Conservation (phyloP, 1,140 invertebrate genomes). For the Ips typographus region DNA sequence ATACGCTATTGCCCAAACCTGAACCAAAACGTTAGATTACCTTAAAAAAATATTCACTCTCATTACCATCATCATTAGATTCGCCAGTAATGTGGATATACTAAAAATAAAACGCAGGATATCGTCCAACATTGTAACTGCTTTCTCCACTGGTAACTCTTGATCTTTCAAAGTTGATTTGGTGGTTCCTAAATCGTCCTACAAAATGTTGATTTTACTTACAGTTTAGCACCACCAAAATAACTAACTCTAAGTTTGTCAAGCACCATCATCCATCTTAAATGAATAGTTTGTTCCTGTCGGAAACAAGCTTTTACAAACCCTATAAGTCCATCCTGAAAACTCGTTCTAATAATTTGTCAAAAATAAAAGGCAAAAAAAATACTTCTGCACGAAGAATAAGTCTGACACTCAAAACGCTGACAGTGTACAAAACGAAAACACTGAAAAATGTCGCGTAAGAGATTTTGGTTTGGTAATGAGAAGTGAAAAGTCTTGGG, state of each 20-base stretch:
- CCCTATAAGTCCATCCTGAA: neutral
- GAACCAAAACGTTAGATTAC: slow-evolving; percentile 3
- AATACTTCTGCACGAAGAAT: slow-evolving; percentile 8
- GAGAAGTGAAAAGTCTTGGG: slow-evolving; percentile 9
- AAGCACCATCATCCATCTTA: neutral
- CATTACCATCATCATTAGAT: slow-evolving; percentile 30
- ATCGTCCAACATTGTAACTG: neutral
- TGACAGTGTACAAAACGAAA: slow-evolving; percentile 3
- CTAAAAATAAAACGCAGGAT: slow-evolving; percentile 7
- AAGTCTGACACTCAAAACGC: neutral
- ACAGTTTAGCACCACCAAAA: neutral
- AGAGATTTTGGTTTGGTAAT: neutral
- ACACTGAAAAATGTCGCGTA: neutral
- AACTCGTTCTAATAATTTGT: neutral
- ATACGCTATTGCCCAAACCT: slow-evolving; percentile 29
- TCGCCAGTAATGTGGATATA: slow-evolving; percentile 18
- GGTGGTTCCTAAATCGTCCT: neutral
- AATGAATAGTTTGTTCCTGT: neutral
- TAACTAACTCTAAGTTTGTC: neutral
- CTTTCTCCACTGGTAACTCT: slow-evolving; percentile 5
- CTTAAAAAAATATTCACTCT: neutral
- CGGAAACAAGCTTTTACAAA: neutral
- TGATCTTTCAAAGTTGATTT: neutral
- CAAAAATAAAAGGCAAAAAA: neutral
- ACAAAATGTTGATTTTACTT: neutral